Conservation (phyloP, 2,888 invertebrate species). For the Arrhopalites spinosus region DNA sequence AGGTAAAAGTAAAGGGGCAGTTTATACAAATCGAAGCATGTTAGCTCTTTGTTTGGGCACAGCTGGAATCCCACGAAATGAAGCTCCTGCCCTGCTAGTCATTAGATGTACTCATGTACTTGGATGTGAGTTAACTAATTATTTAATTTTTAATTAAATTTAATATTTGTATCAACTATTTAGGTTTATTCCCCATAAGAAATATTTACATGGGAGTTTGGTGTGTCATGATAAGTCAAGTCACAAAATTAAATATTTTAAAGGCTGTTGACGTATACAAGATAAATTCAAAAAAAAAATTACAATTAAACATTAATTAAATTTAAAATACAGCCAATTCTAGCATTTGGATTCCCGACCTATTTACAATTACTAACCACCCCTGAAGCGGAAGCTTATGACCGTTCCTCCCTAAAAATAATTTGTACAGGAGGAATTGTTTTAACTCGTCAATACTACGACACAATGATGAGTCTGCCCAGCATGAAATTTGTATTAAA, state of each 20-base stretch:
- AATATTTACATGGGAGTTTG: constrained; percentile 47
- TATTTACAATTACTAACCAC: constrained; percentile 45
- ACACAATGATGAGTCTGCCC: constrained; percentile 46
- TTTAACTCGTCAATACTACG: constrained; percentile 39
- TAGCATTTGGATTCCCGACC: constrained; percentile 54
- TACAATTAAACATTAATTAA: neutral
- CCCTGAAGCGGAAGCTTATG: constrained; percentile 49
- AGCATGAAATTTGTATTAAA: constrained; percentile 48
- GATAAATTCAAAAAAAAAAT: neutral
- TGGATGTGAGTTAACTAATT: constrained; percentile 36
- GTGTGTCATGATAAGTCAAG: constrained; percentile 50
- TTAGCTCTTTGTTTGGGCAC: constrained; percentile 51
- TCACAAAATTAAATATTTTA: constrained; percentile 54
- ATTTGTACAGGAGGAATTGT: constrained; percentile 51
- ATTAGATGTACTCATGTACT: constrained; percentile 50
- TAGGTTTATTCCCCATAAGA: constrained; percentile 51
- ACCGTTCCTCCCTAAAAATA: constrained; percentile 45
- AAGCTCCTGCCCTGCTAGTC: constrained; percentile 43
- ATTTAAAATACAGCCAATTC: constrained; percentile 37
- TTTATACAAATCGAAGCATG: constrained; percentile 51
- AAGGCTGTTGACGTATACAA: constrained; percentile 50
- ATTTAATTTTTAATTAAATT: neutral
- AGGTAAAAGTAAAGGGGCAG: constrained; percentile 52
- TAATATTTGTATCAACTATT: constrained; percentile 38
- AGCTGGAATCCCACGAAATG: constrained; percentile 48